Percentiles rank a stretch among this genome's conserved stretches.
Evolutionary conservation across 1,140 invertebrate genomes (phyloP).

Genomic region (Caenorhabditis tropicalis): DNA sequence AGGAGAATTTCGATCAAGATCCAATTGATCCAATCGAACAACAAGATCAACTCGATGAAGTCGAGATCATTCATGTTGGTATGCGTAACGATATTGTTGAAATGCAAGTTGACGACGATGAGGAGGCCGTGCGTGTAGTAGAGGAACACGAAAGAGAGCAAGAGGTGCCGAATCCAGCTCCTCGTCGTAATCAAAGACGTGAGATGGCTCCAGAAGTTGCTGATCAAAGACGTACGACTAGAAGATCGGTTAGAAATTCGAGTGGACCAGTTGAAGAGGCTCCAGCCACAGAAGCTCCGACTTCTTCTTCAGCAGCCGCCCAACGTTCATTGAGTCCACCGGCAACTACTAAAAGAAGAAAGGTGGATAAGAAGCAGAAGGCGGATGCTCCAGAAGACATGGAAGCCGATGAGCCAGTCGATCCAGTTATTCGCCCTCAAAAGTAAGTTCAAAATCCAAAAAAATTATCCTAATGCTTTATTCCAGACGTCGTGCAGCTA

Average conservation of each 20-base stretch:
- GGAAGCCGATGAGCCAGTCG: background rate
- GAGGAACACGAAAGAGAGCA: too few relatives aligned
- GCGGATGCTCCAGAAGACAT: background rate
- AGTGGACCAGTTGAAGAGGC: background rate
- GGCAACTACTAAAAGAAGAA: background rate
- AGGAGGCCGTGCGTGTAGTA: background rate
- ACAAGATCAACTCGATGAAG: background rate
- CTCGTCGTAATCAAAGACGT: background rate
- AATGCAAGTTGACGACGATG: background rate
- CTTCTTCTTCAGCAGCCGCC: background rate
- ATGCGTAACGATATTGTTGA: background rate
- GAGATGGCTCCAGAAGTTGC: background rate
- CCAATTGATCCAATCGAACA: background rate
- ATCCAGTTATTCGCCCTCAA: background rate
- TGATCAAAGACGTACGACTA: background rate
- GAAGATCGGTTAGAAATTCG: background rate
- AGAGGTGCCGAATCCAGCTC: too few relatives aligned
- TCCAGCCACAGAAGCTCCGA: background rate
- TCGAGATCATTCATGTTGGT: background rate
- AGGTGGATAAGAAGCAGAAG: background rate
- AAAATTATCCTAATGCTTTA: too few relatives aligned
- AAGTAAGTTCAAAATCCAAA: background rate
- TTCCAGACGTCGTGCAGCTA: background rate
- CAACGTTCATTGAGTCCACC: background rate
- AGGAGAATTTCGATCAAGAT: background rate